Evolutionary conservation across 2,888 invertebrate genomes (phyloP).

Genomic region (Onthophagus sagittarius): DNA sequence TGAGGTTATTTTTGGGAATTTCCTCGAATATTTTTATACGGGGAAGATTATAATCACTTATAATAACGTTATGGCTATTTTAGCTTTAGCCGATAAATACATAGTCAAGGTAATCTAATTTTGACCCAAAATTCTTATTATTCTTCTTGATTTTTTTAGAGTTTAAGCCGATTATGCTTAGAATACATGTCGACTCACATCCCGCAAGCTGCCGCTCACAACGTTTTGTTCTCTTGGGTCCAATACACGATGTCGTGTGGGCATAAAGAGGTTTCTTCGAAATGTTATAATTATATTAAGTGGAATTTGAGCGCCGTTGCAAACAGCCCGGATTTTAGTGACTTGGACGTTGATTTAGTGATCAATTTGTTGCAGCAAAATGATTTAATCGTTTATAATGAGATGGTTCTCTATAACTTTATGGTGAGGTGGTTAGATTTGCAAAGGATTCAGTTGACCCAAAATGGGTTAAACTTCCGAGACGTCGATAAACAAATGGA

Average conservation of each 20-base stretch:
- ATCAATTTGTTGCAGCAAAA: conserved; percentile 75
- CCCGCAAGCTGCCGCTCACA: conserved; percentile 77
- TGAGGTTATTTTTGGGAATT: conserved; percentile 79
- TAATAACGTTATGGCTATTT: conserved; percentile 78
- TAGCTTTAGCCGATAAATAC: conserved; percentile 91
- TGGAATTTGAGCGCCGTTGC: conserved; percentile 88
- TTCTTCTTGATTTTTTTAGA: conserved; percentile 49
- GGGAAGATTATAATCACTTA: conserved; percentile 85
- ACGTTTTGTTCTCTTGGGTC: conserved; percentile 83
- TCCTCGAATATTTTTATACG: conserved; percentile 83
- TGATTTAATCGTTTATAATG: conserved; percentile 84
- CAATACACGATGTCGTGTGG: conserved; percentile 85
- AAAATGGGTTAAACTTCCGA: conserved; percentile 48
- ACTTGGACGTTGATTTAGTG: conserved; percentile 77
- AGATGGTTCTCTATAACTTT: conserved; percentile 78
- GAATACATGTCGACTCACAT: conserved; percentile 86
- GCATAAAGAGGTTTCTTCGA: conserved; percentile 67
- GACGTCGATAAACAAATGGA: conserved; percentile 62
- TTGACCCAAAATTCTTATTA: not conserved
- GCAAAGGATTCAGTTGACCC: conserved; percentile 59
- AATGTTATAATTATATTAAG: conserved; percentile 79
- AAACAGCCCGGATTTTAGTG: conserved; percentile 72
- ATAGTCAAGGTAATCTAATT: conserved; percentile 69
- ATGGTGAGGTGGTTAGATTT: conserved; percentile 75
- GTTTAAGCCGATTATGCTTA: conserved; percentile 77